Percentiles rank a stretch among this genome's conserved stretches.
These are phyloP conservation scores for Coendou prehensilis DNA, from an alignment of 2,797 vertebrate genomes.

Conservation along the genomic window DNA sequence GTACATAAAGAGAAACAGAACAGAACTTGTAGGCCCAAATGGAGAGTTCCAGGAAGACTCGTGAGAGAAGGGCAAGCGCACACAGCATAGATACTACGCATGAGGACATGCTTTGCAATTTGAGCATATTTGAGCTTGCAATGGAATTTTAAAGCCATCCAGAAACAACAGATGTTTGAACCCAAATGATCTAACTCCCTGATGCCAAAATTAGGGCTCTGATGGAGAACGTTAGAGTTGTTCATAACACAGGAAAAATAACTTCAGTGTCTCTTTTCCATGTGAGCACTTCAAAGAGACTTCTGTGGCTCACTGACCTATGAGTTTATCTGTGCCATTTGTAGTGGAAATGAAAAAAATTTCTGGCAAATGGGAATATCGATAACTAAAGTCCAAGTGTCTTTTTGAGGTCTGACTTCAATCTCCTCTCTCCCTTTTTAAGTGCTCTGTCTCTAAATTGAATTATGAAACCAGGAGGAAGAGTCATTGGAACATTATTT, in stretches of 20 bases:
- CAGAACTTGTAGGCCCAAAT: slow-evolving; percentile 47
- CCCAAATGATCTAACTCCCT: slow-evolving; percentile 70
- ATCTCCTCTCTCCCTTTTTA: slow-evolving; percentile 4
- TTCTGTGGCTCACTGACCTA: slow-evolving; percentile 59
- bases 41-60: slow-evolving; percentile 51
- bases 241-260: slow-evolving; percentile 37
- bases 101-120: slow-evolving; percentile 70
- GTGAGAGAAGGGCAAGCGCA: slow-evolving; percentile 40
- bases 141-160: slow-evolving; percentile 82
- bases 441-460: not conserved
- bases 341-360: slow-evolving; percentile 61
- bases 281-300: slow-evolving; percentile 58
- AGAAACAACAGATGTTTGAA: slow-evolving; percentile 84
- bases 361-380: slow-evolving; percentile 60
- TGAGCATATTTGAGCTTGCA: slow-evolving; percentile 77
- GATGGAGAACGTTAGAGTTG: slow-evolving; percentile 19
- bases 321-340: slow-evolving; percentile 63
- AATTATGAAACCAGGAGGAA: slow-evolving; percentile 41
- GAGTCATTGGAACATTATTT: not conserved
- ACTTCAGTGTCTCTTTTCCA: slow-evolving; percentile 45
- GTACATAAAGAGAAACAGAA: slow-evolving; percentile 26
- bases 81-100: slow-evolving; percentile 62
- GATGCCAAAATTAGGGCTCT: slow-evolving; percentile 74
- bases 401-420: slow-evolving; percentile 49
- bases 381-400: slow-evolving; percentile 52